Conservation (phyloP, 2,888 invertebrate genomes). For the Heliothis peltigera region DNA sequence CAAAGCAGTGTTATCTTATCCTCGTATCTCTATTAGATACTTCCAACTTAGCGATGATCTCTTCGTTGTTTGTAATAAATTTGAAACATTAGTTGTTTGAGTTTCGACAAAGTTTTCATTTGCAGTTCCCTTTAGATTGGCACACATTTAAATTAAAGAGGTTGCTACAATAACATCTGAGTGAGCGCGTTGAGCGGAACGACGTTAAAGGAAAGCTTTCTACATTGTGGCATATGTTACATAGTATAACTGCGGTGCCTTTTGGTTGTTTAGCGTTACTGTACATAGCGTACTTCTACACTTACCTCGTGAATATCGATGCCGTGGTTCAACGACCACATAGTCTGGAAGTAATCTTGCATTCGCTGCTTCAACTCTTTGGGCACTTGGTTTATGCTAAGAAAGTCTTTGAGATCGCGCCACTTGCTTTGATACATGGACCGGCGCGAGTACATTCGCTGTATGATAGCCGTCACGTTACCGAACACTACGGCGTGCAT, state of each 20-base stretch:
- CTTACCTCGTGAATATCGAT: conserved; percentile 98
- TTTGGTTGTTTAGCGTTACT: background rate
- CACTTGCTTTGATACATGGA: conserved; percentile 98
- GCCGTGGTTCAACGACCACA: conserved; percentile 99
- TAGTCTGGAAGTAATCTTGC: conserved; percentile 99
- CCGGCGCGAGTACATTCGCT: conserved; percentile 98
- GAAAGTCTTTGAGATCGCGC: conserved; percentile 98
- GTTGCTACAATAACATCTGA: background rate
- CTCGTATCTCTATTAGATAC: conserved; percentile 55
- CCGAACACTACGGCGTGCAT: conserved; percentile 99
- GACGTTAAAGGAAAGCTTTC: background rate
- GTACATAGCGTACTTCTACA: background rate
- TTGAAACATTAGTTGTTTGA: background rate
- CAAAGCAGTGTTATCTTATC: conserved; percentile 62
- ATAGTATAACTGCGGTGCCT: background rate
- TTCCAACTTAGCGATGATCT: conserved; percentile 22
- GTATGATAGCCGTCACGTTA: conserved; percentile 99
- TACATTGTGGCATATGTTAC: background rate
- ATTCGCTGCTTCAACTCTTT: conserved; percentile 98
- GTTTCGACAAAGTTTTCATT: background rate
- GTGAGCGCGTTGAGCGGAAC: background rate
- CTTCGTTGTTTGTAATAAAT: conserved; percentile 40
- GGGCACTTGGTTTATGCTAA: conserved; percentile 98
- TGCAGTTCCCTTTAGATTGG: background rate
- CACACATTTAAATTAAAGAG: too few relatives aligned